phyloP scores from a whole-genome alignment of 2,888 invertebrate genomes.

The Ormyrus nitidulus region DNA sequence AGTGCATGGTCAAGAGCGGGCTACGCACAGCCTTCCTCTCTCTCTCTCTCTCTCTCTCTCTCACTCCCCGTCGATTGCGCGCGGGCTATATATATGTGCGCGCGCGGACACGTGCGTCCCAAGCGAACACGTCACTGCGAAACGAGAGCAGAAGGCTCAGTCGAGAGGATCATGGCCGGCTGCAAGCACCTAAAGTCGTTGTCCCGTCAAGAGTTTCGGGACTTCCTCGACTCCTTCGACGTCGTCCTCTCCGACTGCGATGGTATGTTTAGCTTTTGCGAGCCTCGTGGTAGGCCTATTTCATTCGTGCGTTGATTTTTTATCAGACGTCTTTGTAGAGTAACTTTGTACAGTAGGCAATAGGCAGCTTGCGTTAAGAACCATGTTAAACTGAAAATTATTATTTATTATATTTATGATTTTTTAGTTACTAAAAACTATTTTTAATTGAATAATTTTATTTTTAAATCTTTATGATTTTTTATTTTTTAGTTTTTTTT shows the following conservation, averaged over 20 bases:
- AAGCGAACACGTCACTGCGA: neutral
- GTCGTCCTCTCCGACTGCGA: slow-evolving; percentile 91
- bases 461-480: too few species aligned
- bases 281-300: slow-evolving; percentile 40
- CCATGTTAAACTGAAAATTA: neutral
- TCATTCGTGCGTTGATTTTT: too few species aligned
- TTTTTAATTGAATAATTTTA: neutral
- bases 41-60: too few species aligned
- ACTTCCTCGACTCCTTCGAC: slow-evolving; percentile 86
- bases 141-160: too few species aligned
- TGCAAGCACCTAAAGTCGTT: slow-evolving; percentile 78
- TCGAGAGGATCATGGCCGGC: slow-evolving; percentile 4
- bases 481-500: too few species aligned
- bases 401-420: neutral
- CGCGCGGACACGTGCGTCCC: neutral
- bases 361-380: neutral
- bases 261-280: slow-evolving; percentile 78
- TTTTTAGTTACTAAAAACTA: neutral
- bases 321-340: too few species aligned
- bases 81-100: too few species aligned
- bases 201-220: slow-evolving; percentile 78
- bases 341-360: too few species aligned
- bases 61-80: too few species aligned
- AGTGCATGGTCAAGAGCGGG: slow-evolving; percentile 37
- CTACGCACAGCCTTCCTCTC: neutral